Evolutionary conservation across 1,140 invertebrate species (phyloP).

Genomic region (Pseudomyrmex flavicornis): DNA sequence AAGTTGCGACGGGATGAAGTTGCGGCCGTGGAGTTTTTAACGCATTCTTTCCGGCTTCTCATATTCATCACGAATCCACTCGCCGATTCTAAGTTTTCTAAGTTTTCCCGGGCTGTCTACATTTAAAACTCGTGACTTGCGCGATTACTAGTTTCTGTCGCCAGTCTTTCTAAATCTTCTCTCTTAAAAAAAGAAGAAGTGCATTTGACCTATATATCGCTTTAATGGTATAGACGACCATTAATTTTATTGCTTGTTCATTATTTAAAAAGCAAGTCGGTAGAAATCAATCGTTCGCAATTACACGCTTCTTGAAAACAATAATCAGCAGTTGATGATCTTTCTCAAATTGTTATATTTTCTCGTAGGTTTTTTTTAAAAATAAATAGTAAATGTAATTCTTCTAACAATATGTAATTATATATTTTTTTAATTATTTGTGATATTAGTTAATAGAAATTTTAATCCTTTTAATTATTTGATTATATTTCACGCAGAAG

Average conservation of each 20-base stretch:
- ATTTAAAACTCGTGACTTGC: slow-evolving; percentile 2
- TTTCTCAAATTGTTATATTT: slow-evolving; percentile 24
- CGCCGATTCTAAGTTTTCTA: not conserved
- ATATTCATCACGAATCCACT: slow-evolving; percentile 52
- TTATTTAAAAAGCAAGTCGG: slow-evolving; percentile 10
- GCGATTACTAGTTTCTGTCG: slow-evolving; percentile 9
- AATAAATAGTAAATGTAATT: too few relatives aligned
- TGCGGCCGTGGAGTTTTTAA: slow-evolving; percentile 29
- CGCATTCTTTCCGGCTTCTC: slow-evolving; percentile 51
- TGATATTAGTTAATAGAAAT: too few relatives aligned
- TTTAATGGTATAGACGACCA: slow-evolving; percentile 59
- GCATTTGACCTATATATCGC: slow-evolving; percentile 25
- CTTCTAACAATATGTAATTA: too few relatives aligned
- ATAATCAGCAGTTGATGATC: not conserved
- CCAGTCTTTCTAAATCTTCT: slow-evolving; percentile 37
- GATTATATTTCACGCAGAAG: too few relatives aligned
- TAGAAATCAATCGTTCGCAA: slow-evolving; percentile 54
- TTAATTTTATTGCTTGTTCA: slow-evolving; percentile 48
- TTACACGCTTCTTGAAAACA: not conserved
- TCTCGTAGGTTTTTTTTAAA: not conserved
- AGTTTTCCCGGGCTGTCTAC: slow-evolving; percentile 23
- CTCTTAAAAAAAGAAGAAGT: slow-evolving; percentile 12
- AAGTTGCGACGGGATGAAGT: slow-evolving; percentile 12
- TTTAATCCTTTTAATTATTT: too few relatives aligned
- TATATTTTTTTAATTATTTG: too few relatives aligned